Evolutionary conservation across 2,888 invertebrate species (phyloP), one percentile per base, ranked within the genome.

Genomic region (Drosophila merina): DNA sequence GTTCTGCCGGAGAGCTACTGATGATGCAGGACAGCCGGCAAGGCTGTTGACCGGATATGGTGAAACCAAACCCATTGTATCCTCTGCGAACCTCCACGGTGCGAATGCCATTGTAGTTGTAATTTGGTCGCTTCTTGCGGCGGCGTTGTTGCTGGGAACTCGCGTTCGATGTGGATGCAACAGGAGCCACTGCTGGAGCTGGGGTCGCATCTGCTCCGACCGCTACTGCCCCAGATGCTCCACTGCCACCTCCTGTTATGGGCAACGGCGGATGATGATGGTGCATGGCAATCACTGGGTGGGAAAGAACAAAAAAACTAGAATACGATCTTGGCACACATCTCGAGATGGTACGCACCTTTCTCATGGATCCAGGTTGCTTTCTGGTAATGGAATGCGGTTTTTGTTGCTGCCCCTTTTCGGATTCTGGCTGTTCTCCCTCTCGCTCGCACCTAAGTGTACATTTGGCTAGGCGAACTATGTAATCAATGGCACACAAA

Each of bases 21-120:
- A 98, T 98, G 82, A 99, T 98, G 86, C 97, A 98, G 55, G 98
- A 97, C 63, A 99, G 93, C 73, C 98, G 96, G 90, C 98, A 99
- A 0, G 99, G 98, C 89, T 97, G 96, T 91, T 99, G 98, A 3
- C 98, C 98, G 1, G 98, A 98, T 89, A 99, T 98, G 25, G 98
- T 99, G 90, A 99, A 99, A n/a, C 99, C 98, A 90, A 97, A 99
- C 7, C 98, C 98, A 86, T 96, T 96, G 68, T 94, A 94, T 3
- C 98, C 97, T 73, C 98, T 93, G 7, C 95, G 94, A 44, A 98
- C 95, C 87, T 98, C 97, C 57, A 98, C 96, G 0, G 91, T 90
- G 14, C 92, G 90, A 7, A 91, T 91, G 7, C 94, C 94, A 88
- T 93, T 70, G 47, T 70, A 70, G 55, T 70, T 70, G 36, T 70